These are phyloP conservation scores for Cynodonichthys magdalenae DNA, from an alignment of 2,797 vertebrate species.

Conservation along the genomic window DNA sequence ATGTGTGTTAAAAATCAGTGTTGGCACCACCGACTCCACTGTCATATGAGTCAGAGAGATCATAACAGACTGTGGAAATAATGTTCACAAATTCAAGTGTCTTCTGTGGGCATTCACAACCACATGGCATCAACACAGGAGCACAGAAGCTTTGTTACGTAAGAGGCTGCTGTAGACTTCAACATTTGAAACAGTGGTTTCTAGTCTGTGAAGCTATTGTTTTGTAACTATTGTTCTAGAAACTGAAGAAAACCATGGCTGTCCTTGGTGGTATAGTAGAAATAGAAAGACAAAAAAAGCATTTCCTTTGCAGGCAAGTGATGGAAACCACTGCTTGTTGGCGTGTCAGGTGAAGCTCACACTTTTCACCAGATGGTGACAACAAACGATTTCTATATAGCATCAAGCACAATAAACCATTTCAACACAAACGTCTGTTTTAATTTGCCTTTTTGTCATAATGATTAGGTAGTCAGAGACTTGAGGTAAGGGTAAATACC, in stretches of 20 bases:
- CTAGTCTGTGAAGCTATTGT: neutral
- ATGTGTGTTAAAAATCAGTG: conserved; percentile 33
- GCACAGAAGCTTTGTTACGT: conserved; percentile 12
- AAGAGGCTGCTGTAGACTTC: conserved; percentile 14
- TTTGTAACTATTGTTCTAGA: conserved; percentile 8
- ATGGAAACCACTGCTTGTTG: conserved; percentile 56
- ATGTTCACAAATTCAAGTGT: conserved; percentile 60
- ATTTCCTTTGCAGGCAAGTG: conserved; percentile 64
- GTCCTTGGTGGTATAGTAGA: conserved; percentile 36
- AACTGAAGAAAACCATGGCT: conserved; percentile 22
- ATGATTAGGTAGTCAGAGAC: conserved; percentile 3
- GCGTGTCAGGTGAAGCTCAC: conserved; percentile 52
- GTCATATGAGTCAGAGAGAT: conserved; percentile 32
- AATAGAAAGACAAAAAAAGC: conserved; percentile 29
- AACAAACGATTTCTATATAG: conserved; percentile 26
- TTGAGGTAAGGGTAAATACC: conserved; percentile 77
- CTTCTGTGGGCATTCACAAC: conserved; percentile 29
- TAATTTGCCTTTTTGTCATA: conserved; percentile 8
- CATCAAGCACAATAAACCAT: conserved; percentile 35
- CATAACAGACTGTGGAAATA: conserved; percentile 37
- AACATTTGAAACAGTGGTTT: conserved; percentile 1
- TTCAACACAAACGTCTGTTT: conserved; percentile 35
- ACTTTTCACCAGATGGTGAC: conserved; percentile 26
- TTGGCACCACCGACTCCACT: conserved; percentile 27
- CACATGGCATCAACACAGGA: conserved; percentile 41